Percentiles rank a stretch among this genome's conserved stretches.
phyloP scores from a whole-genome alignment of 2,888 invertebrate genomes.

The Phasia obesa region DNA sequence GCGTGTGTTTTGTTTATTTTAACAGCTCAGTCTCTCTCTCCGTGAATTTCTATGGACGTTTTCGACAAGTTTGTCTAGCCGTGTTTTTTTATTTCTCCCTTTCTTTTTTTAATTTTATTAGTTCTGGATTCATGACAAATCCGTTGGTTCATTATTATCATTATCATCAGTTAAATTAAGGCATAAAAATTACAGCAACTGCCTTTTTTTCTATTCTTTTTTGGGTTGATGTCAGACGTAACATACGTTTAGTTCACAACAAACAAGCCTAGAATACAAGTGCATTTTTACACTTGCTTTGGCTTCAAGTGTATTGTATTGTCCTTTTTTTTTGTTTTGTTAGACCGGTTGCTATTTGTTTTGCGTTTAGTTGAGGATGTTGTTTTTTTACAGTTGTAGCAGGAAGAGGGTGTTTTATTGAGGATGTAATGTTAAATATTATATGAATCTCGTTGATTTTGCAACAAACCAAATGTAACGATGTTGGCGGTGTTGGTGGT shows the following conservation, averaged over 20 bases:
- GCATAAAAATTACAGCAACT: conserved; percentile 61
- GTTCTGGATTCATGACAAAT: conserved; percentile 68
- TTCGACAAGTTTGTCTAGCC: conserved; percentile 57
- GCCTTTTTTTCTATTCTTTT: conserved; percentile 12
- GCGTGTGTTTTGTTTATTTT: conserved; percentile 71
- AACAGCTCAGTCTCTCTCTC: conserved; percentile 69
- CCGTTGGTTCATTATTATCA: conserved; percentile 69
- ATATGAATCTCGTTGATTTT: conserved; percentile 61
- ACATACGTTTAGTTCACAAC: conserved; percentile 51
- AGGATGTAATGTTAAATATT: conserved; percentile 44
- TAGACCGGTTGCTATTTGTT: conserved; percentile 67
- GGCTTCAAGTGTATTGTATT: conserved; percentile 38
- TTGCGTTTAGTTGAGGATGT: conserved; percentile 46
- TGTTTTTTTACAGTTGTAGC: neutral
- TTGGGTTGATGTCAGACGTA: conserved; percentile 8
- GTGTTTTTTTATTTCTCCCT: neutral
- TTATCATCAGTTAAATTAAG: conserved; percentile 65
- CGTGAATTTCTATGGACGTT: conserved; percentile 40
- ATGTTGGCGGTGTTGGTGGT: conserved; percentile 55
- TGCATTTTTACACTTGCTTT: conserved; percentile 60
- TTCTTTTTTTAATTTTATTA: conserved; percentile 39
- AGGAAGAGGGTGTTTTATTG: conserved; percentile 49
- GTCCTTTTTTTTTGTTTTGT: conserved; percentile 37
- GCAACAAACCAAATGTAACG: conserved; percentile 48
- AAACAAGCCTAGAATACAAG: conserved; percentile 38